Conservation (phyloP, 2,888 invertebrate species). For the Galeruca laticollis region DNA sequence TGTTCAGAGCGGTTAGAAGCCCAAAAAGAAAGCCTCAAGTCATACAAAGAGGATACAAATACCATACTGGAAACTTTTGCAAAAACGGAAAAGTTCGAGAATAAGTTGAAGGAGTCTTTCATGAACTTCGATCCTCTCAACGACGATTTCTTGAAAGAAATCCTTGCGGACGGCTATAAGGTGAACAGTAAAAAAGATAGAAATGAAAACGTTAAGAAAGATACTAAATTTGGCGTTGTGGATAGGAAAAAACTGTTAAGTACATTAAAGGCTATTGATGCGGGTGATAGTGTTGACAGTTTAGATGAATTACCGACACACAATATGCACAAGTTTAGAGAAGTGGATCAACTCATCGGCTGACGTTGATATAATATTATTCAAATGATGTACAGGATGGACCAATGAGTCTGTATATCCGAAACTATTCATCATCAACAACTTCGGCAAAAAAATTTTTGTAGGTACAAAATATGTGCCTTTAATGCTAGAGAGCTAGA, state of each 20-base stretch:
- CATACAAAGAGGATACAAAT: conserved; percentile 67
- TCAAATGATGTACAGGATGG: conserved; percentile 1
- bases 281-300: conserved; percentile 63
- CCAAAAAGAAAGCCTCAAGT: conserved; percentile 69
- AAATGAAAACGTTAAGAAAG: conserved; percentile 49
- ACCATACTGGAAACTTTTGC: conserved; percentile 68
- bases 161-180: conserved; percentile 60
- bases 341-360: conserved; percentile 40
- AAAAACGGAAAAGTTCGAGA: conserved; percentile 69
- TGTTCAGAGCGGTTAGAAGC: conserved; percentile 64
- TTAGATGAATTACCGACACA: conserved; percentile 44
- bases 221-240: conserved; percentile 56
- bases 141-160: conserved; percentile 59
- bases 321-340: conserved; percentile 51
- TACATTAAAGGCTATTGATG: conserved; percentile 74
- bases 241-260: conserved; percentile 73
- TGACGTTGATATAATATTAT: conserved; percentile 4
- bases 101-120: conserved; percentile 62
- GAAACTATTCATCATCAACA: no score
- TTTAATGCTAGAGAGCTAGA: no score
- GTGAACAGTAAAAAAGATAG: conserved; percentile 54
- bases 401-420: neutral
- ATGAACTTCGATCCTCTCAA: conserved; percentile 50
- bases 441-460: no score
- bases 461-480: no score